Conservation (phyloP, 2,113 vertebrate genomes). For the Emydura subglobosa region DNA sequence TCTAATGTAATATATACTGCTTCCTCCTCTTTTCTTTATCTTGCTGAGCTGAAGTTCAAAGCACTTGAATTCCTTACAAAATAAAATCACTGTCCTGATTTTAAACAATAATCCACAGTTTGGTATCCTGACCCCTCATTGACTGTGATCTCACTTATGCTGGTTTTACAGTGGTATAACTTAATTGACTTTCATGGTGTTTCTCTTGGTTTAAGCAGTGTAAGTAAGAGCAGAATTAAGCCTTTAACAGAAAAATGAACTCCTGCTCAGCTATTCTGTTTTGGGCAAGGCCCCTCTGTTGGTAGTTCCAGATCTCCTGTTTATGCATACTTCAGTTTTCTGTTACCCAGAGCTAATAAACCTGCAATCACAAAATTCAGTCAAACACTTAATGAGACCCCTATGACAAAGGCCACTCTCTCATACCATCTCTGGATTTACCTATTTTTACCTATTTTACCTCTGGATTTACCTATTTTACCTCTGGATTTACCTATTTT, state of each 20-base stretch:
- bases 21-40: neutral
- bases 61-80: neutral
- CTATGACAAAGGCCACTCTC: slow-evolving; percentile 2
- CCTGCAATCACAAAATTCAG: neutral
- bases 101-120: neutral
- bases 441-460: too few species aligned
- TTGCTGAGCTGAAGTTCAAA: neutral
- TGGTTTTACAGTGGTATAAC: neutral
- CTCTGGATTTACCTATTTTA: too few species aligned
- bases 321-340: neutral
- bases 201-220: neutral
- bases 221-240: neutral
- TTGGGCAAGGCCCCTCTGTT: too few species aligned
- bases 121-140: neutral
- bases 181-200: neutral
- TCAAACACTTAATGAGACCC: neutral
- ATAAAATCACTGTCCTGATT: neutral
- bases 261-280: too few species aligned
- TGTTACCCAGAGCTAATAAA: neutral
- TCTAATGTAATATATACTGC: too few species aligned
- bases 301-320: neutral
- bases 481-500: too few species aligned
- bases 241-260: neutral
- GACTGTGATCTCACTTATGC: fast-evolving
- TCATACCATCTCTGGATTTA: neutral